Percentiles rank a stretch among this genome's conserved stretches.
Evolutionary conservation across 2,113 vertebrate species (phyloP).

Genomic region (Osmerus eperlanus): DNA sequence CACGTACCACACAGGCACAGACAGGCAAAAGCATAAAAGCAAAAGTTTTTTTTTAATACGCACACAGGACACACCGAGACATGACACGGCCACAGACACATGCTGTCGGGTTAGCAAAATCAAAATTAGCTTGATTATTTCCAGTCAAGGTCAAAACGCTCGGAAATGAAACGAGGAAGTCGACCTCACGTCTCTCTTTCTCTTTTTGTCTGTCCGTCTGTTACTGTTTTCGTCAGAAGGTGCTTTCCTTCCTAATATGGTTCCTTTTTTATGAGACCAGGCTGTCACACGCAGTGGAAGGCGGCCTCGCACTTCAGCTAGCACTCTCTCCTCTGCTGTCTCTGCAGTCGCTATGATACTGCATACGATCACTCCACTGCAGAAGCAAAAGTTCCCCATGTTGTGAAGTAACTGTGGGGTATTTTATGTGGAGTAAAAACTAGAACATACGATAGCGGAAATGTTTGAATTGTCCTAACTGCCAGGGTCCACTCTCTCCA

Average conservation of each 20-base stretch:
- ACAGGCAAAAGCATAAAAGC: not conserved
- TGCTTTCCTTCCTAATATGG: conserved; percentile 44
- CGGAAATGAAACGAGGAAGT: conserved; percentile 1
- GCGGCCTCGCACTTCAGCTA: conserved; percentile 13
- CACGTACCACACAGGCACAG: not conserved
- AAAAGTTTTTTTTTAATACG: too few relatives aligned
- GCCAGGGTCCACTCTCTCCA: too few relatives aligned
- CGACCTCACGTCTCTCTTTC: not conserved
- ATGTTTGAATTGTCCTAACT: too few relatives aligned
- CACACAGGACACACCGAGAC: too few relatives aligned
- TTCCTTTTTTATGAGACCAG: conserved; percentile 7
- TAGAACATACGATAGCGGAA: too few relatives aligned
- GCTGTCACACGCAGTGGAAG: conserved; percentile 20
- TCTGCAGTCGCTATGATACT: too few relatives aligned
- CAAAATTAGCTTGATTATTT: not conserved
- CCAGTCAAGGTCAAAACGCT: not conserved
- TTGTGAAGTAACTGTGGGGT: too few relatives aligned
- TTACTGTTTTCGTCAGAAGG: conserved; percentile 8
- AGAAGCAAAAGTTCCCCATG: too few relatives aligned
- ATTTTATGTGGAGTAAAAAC: too few relatives aligned
- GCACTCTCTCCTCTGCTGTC: too few relatives aligned
- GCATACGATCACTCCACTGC: too few relatives aligned
- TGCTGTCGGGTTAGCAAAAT: not conserved
- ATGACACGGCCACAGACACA: not conserved
- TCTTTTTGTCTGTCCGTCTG: not conserved